These are phyloP conservation scores for Garrulus glandarius DNA, from an alignment of 2,797 vertebrate species.

Conservation along the genomic window DNA sequence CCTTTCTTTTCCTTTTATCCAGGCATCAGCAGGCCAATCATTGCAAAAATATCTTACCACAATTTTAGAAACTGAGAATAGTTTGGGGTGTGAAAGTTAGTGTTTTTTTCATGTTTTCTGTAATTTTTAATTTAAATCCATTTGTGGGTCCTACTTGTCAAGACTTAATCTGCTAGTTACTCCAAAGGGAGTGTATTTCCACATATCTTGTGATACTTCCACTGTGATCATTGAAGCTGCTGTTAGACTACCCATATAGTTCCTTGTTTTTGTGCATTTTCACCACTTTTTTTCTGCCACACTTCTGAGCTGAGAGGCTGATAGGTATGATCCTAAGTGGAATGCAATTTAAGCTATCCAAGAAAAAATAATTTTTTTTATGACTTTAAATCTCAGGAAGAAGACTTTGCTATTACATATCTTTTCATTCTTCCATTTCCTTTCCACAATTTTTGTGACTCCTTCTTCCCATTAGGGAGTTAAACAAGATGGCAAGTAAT, in stretches of 20 bases:
- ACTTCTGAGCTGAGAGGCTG: not conserved
- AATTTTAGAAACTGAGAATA: not conserved
- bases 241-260: rapidly evolving
- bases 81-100: not conserved
- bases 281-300: not conserved
- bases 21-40: not conserved
- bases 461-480: not conserved
- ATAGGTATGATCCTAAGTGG: not conserved
- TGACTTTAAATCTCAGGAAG: not conserved
- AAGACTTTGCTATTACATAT: not conserved
- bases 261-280: not conserved
- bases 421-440: not conserved
- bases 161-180: not conserved
- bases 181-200: not conserved
- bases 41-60: not conserved
- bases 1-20: not conserved
- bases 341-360: rapidly evolving
- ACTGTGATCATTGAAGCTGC: not conserved
- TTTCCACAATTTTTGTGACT: not conserved
- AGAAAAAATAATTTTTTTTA: not conserved
- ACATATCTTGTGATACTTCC: not conserved
- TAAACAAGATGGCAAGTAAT: not conserved
- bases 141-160: not conserved
- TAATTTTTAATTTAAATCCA: not conserved
- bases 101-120: not conserved